Evolutionary conservation across 2,797 vertebrate genomes (phyloP), one percentile per base, ranked within the genome.

Genomic region (Macropus fuliginosus): DNA sequence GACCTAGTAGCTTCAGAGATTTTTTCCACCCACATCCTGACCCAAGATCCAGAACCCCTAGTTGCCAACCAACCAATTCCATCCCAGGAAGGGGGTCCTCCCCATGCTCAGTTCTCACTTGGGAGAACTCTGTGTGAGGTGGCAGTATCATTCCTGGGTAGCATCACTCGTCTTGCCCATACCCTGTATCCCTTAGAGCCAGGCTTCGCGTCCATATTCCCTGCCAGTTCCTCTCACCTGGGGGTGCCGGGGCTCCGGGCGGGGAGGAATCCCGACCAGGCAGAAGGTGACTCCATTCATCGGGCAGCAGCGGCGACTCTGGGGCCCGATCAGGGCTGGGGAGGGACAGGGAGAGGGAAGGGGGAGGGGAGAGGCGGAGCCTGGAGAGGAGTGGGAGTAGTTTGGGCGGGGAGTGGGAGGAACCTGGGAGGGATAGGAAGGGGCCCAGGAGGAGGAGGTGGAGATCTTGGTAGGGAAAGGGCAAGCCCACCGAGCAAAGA

Each of bases 241-340:
- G 21, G 91, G 99, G 99, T 99, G 98, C 99, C 99, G 98, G 98
- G 98, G 97, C 99, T 99, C 97, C 98, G 98, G 98, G 99, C 97
- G 99, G 98, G 99, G 99, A 94, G 99, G 99, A 99, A 99, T 99
- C 99, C 99, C 99, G 99, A 99, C 99, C 99, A 99, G 99, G 99
- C 99, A 99, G 98, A 99, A 99, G 96, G 99, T 99, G 99, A 99
- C 99, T 99, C 99, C 99, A 99, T 99, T 99, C 99, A 99, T 99
- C 99, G 99, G 99, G 98, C 93, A 90, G 94, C 98, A 92, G 97
- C 93, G 92, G 92, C 95, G 94, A 81, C 97, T 97, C 97, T 93
- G 96, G 55, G 94, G 95, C 95, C 98, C 2, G 96, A 92, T 40
- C 96, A 94, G 96, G n/a, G 95, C 93, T 89, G 57, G 93, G 94